phyloP scores from a whole-genome alignment of 2,888 invertebrate genomes.

The Diarsia mendica region DNA sequence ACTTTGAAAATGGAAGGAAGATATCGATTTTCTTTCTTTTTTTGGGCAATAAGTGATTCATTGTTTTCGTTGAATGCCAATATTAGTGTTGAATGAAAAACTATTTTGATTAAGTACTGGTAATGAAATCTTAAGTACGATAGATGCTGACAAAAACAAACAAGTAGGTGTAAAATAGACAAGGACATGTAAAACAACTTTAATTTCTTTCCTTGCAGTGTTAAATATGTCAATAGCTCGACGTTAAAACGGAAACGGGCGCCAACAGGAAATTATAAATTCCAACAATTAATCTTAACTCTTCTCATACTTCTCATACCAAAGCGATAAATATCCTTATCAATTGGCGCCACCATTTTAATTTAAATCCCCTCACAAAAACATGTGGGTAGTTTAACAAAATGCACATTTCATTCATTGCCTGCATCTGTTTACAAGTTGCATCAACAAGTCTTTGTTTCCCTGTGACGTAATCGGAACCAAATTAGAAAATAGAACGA shows the following conservation, averaged over 20 bases:
- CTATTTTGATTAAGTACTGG: constrained; percentile 7
- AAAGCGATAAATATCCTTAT: constrained; percentile 53
- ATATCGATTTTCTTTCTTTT: constrained; percentile 32
- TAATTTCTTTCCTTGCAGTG: neutral
- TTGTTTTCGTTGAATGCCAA: constrained; percentile 26
- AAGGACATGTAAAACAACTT: neutral
- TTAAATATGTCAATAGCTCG: constrained; percentile 38
- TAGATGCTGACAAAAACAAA: neutral
- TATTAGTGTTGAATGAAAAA: constrained; percentile 1
- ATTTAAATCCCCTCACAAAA: constrained; percentile 65
- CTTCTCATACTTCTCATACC: constrained; percentile 48
- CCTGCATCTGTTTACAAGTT: constrained; percentile 78
- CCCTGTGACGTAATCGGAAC: constrained; percentile 81
- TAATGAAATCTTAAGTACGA: neutral
- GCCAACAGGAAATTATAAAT: constrained; percentile 51
- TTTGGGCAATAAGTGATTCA: constrained; percentile 8
- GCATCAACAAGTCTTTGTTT: constrained; percentile 80
- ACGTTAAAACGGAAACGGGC: constrained; percentile 40
- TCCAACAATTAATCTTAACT: constrained; percentile 46
- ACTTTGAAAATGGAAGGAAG: constrained; percentile 40
- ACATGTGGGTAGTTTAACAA: constrained; percentile 69
- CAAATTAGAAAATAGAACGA: constrained; percentile 83
- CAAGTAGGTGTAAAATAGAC: too few species aligned
- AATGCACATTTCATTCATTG: constrained; percentile 76
- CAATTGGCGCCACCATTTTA: constrained; percentile 62